Conservation (phyloP, 2,888 invertebrate genomes). For the Chrysodeixis includens region DNA sequence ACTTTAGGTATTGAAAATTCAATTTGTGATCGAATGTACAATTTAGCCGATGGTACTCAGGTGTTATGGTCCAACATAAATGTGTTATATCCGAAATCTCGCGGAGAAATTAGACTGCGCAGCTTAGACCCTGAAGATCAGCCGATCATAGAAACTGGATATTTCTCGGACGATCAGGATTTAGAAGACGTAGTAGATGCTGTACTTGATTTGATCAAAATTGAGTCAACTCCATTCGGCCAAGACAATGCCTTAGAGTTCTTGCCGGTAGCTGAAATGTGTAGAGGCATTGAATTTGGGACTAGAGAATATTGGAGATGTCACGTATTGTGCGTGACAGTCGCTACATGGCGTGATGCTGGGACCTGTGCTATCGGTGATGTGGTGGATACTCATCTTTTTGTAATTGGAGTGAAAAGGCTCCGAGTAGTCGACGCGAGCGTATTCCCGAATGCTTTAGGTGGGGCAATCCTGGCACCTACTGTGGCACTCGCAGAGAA, state of each 20-base stretch:
- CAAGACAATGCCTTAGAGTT: constrained; percentile 15
- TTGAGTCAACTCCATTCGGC: constrained; percentile 24
- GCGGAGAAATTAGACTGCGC: constrained; percentile 20
- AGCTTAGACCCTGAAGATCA: constrained; percentile 26
- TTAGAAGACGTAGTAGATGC: constrained; percentile 15
- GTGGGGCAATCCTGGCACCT: constrained; percentile 4
- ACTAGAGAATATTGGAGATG: constrained; percentile 24
- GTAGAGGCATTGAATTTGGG: constrained; percentile 12
- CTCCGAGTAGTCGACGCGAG: constrained; percentile 29
- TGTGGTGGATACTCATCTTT: constrained; percentile 29
- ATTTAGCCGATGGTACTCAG: constrained; percentile 9
- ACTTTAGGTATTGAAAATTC: constrained; percentile 18
- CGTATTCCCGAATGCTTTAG: constrained; percentile 20
- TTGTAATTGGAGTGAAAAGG: constrained; percentile 21
- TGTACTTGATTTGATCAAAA: constrained; percentile 19
- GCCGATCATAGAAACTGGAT: constrained; percentile 20
- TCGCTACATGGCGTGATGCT: background rate
- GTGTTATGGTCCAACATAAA: constrained; percentile 12
- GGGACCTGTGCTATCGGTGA: constrained; percentile 40
- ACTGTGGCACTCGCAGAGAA: constrained; percentile 28
- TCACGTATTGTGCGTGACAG: constrained; percentile 29
- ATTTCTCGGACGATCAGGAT: constrained; percentile 25
- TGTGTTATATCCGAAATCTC: constrained; percentile 20
- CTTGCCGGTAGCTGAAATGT: constrained; percentile 7
- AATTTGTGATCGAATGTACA: constrained; percentile 24